phyloP scores from a whole-genome alignment of 2,797 vertebrate species.

The Argentina silus region DNA sequence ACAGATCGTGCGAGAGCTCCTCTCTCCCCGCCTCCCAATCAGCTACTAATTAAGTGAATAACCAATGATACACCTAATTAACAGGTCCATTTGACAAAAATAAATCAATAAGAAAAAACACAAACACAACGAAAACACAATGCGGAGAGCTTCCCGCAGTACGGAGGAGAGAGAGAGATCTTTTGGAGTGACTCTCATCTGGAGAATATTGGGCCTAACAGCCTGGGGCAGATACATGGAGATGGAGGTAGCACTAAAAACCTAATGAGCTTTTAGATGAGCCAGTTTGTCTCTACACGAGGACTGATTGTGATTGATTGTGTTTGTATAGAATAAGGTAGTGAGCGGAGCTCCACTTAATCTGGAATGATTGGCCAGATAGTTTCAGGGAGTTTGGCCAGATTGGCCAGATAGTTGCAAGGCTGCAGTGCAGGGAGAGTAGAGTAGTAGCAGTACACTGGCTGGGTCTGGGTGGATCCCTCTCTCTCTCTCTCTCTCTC shows the following conservation, averaged over 20 bases:
- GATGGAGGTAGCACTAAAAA: background rate
- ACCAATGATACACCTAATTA: conserved; percentile 35
- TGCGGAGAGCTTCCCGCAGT: background rate
- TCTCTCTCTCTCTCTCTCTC: too few species aligned
- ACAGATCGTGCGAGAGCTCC: conserved; percentile 22
- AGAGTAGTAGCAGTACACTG: background rate
- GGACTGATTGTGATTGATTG: background rate
- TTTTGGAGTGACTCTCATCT: background rate
- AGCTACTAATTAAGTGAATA: conserved; percentile 35
- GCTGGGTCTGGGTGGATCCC: too few species aligned
- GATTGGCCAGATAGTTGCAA: background rate
- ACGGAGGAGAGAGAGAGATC: too few species aligned
- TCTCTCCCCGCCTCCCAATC: conserved; percentile 2
- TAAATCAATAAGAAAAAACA: conserved; percentile 3
- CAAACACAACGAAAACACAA: conserved; percentile 9
- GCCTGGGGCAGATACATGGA: conserved; percentile 1
- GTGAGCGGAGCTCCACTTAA: background rate
- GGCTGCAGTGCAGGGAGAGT: background rate
- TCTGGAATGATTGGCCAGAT: background rate
- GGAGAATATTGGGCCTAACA: conserved; percentile 2
- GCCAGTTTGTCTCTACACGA: background rate
- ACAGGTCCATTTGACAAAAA: conserved; percentile 24
- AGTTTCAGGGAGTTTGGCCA: too few species aligned
- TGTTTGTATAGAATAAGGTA: background rate
- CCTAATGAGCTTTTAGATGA: background rate